Evolutionary conservation across 35 echinoderm and acorn worm genomes (phyloP).

Genomic region (Holothuria glaberrima): DNA sequence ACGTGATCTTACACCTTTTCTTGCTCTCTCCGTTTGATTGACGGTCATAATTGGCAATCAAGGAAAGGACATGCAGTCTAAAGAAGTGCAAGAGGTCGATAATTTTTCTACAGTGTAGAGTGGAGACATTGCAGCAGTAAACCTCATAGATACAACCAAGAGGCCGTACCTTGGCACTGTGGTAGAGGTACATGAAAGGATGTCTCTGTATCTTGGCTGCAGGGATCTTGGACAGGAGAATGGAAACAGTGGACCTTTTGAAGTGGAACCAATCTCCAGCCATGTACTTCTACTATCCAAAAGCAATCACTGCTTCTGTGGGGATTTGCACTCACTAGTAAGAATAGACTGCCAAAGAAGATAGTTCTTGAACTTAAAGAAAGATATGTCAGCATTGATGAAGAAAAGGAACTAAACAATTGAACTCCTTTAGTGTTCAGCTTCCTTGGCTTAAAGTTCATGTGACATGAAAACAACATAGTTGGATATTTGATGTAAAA

Average conservation of each 20-base stretch:
- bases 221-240: slow-evolving; percentile 13
- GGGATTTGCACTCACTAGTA: not conserved
- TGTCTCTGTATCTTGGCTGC: not conserved
- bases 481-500: too few species aligned
- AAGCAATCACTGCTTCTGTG: not conserved
- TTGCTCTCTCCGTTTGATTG: not conserved
- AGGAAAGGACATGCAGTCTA: not conserved
- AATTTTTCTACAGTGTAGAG: not conserved
- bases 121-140: not conserved
- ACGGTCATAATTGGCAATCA: not conserved
- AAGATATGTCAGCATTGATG: too few species aligned
- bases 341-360: not conserved
- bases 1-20: too few species aligned
- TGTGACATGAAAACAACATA: too few species aligned
- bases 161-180: not conserved
- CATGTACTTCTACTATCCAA: not conserved
- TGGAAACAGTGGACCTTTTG: not conserved
- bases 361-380: too few species aligned
- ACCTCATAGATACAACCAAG: not conserved
- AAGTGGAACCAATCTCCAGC: too few species aligned
- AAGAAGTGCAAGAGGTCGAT: not conserved
- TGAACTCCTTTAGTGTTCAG: too few species aligned
- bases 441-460: too few species aligned
- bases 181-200: not conserved
- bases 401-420: too few species aligned